Evolutionary conservation across 2,888 invertebrate genomes (phyloP).

Genomic region (Pyrocoelia pectoralis): DNA sequence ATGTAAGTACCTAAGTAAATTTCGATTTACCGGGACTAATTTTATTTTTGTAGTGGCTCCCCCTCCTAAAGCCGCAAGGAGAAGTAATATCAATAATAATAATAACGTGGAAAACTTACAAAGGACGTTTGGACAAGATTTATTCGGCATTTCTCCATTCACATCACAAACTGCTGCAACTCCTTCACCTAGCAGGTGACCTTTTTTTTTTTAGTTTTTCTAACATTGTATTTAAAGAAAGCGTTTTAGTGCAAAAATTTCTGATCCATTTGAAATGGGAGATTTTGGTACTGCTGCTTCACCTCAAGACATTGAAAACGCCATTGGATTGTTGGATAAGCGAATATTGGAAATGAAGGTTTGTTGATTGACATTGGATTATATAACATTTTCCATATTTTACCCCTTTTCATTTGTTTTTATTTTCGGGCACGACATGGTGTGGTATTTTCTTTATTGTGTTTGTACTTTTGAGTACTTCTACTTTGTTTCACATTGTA

Average conservation of each 20-base stretch:
- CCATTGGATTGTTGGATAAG: slow-evolving; percentile 82
- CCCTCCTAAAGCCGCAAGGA: slow-evolving; percentile 80
- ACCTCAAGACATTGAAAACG: slow-evolving; percentile 72
- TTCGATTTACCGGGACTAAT: neutral
- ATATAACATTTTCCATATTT: slow-evolving; percentile 18
- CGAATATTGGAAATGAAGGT: slow-evolving; percentile 89
- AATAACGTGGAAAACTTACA: slow-evolving; percentile 45
- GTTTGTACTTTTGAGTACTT: no score
- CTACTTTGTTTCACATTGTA: no score
- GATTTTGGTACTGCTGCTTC: slow-evolving; percentile 68
- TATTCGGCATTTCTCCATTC: slow-evolving; percentile 80
- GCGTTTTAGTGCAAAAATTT: slow-evolving; percentile 57
- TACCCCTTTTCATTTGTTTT: no score
- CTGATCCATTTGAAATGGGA: slow-evolving; percentile 88
- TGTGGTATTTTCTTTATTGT: no score
- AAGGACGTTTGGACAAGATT: slow-evolving; percentile 68
- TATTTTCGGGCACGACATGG: no score
- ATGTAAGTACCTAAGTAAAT: slow-evolving; percentile 69
- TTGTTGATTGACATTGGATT: no score
- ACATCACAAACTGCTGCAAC: slow-evolving; percentile 49
- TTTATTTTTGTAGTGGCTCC: slow-evolving; percentile 77
- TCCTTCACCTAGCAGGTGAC: slow-evolving; percentile 47
- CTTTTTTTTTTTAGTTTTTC: neutral
- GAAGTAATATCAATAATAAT: slow-evolving; percentile 50
- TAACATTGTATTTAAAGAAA: neutral